Evolutionary conservation across 2,888 invertebrate genomes (phyloP).

Genomic region (Notodonta ziczac): DNA sequence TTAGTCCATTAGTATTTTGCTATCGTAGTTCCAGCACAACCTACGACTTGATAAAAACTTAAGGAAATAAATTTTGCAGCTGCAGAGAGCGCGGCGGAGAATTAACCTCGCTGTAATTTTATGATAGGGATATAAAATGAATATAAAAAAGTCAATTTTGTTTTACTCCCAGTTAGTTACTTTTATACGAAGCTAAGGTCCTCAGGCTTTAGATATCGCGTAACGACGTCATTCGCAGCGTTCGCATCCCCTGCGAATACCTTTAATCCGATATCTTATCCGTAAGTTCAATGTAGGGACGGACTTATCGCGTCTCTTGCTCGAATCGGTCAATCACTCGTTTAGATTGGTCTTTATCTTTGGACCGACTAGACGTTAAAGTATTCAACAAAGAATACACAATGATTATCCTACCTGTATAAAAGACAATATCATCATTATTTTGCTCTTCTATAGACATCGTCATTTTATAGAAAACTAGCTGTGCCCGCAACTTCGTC

Average conservation of each 20-base stretch:
- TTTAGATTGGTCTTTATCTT: conserved; percentile 5
- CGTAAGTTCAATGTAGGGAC: neutral
- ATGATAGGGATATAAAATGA: conserved; percentile 6
- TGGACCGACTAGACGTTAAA: too few relatives aligned
- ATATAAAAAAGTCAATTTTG: conserved; percentile 27
- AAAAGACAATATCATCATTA: too few relatives aligned
- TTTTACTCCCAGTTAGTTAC: conserved; percentile 24
- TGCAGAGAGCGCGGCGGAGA: conserved; percentile 3
- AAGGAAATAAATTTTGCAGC: conserved; percentile 6
- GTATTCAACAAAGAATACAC: too few relatives aligned
- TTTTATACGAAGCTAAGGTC: conserved; percentile 32
- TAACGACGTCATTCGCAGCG: conserved; percentile 42
- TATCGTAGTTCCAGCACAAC: neutral
- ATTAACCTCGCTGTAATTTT: conserved; percentile 8
- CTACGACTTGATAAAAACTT: neutral
- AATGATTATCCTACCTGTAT: too few relatives aligned
- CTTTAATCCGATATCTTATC: conserved; percentile 40
- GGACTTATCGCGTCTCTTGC: neutral
- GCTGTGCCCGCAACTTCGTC: too few relatives aligned
- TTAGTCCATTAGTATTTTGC: conserved; percentile 2
- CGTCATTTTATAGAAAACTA: too few relatives aligned
- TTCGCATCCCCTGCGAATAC: conserved; percentile 36
- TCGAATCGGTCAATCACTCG: conserved; percentile 24
- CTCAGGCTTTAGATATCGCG: conserved; percentile 43
- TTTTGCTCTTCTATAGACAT: too few relatives aligned